phyloP scores from a whole-genome alignment of 1,140 invertebrate genomes.

The Drosophila yakuba region DNA sequence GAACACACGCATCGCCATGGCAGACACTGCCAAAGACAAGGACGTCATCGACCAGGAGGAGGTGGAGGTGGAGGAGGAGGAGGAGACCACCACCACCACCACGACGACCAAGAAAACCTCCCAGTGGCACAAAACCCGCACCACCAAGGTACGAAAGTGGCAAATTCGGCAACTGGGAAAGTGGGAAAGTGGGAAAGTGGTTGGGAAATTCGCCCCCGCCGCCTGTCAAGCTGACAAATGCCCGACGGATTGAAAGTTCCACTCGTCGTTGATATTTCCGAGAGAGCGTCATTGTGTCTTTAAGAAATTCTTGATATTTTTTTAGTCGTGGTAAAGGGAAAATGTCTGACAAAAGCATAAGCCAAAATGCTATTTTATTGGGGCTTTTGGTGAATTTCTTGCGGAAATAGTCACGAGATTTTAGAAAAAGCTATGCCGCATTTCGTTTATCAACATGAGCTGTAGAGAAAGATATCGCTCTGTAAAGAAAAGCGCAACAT shows the following conservation, averaged over 20 bases:
- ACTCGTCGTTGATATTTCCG: constrained; percentile 24
- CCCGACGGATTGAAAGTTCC: constrained; percentile 74
- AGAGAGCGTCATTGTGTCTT: constrained; percentile 19
- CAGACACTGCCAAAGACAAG: constrained; percentile 74
- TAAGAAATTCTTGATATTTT: constrained; percentile 8
- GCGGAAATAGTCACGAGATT: not conserved
- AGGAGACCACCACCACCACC: constrained; percentile 59
- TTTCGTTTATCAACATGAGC: not conserved
- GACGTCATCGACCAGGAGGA: constrained; percentile 70
- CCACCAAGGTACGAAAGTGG: constrained; percentile 69
- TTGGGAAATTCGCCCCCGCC: constrained; percentile 15
- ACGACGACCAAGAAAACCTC: constrained; percentile 74
- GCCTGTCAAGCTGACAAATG: constrained; percentile 71
- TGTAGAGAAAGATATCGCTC: too few relatives aligned
- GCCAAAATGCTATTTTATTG: constrained; percentile 3
- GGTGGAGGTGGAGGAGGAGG: constrained; percentile 53
- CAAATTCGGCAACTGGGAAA: constrained; percentile 2
- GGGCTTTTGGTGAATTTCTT: not conserved
- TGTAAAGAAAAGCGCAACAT: too few relatives aligned
- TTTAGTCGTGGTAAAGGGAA: not conserved
- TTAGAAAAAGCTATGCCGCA: not conserved
- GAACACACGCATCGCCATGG: constrained; percentile 59
- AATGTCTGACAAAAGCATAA: not conserved
- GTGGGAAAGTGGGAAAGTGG: constrained; percentile 7
- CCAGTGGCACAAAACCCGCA: constrained; percentile 79